Evolutionary conservation across 2,888 invertebrate genomes (phyloP).

Genomic region (Pantelozetes paolii): DNA sequence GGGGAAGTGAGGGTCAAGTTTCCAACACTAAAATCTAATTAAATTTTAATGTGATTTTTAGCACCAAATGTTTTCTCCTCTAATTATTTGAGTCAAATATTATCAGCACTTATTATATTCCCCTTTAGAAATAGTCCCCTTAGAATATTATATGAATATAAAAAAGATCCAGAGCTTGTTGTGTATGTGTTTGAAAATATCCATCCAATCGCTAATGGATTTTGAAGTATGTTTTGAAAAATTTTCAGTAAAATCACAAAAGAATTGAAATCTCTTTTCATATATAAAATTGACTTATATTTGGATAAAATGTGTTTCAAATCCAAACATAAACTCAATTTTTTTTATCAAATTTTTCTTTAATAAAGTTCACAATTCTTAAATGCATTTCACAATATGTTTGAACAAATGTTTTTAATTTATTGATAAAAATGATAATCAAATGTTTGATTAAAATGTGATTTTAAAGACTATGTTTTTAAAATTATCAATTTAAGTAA

Average conservation of each 20-base stretch:
- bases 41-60: background rate
- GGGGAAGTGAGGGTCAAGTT: too few relatives aligned
- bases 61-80: too few relatives aligned
- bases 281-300: slow-evolving; percentile 8
- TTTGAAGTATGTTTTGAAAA: slow-evolving; percentile 13
- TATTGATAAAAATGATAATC: too few relatives aligned
- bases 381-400: background rate
- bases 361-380: slow-evolving; percentile 2
- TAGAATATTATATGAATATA: background rate
- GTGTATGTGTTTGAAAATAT: background rate
- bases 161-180: too few relatives aligned
- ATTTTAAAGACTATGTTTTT: too few relatives aligned
- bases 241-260: slow-evolving; percentile 1
- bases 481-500: too few relatives aligned
- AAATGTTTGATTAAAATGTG: too few relatives aligned
- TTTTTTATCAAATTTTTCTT: slow-evolving; percentile 8
- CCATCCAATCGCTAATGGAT: slow-evolving; percentile 24
- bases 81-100: background rate
- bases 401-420: too few relatives aligned
- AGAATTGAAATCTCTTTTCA: slow-evolving; percentile 4
- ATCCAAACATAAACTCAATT: background rate
- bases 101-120: slow-evolving; percentile 10
- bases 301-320: background rate
- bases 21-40: too few relatives aligned
- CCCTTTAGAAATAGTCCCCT: background rate